These are phyloP conservation scores for Peromyscus californicus DNA, from an alignment of 2,113 vertebrate species.

Conservation along the genomic window DNA sequence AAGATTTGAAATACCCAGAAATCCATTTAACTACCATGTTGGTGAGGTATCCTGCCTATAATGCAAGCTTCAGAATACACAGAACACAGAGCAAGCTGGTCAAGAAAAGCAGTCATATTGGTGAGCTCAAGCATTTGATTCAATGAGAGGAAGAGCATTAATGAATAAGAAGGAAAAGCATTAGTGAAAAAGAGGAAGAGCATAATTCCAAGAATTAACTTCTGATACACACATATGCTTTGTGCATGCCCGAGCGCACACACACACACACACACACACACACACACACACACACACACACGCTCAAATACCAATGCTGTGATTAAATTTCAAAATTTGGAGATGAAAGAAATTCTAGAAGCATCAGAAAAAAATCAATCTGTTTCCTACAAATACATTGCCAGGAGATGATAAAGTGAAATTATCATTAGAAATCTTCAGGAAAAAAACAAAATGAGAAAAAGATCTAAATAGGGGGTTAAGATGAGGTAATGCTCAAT, in stretches of 20 bases:
- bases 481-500: background rate
- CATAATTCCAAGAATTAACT: accelerated
- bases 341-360: background rate
- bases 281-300: background rate
- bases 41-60: background rate
- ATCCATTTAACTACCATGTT: background rate
- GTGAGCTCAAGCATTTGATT: background rate
- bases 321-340: background rate
- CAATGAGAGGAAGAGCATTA: background rate
- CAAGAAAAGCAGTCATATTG: background rate
- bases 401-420: background rate
- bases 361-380: background rate
- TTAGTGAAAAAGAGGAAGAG: too few species aligned
- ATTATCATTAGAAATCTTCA: too few species aligned
- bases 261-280: too few species aligned
- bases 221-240: background rate
- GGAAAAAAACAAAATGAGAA: background rate
- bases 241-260: too few species aligned
- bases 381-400: background rate
- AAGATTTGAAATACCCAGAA: background rate
- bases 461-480: background rate
- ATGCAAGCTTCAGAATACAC: background rate
- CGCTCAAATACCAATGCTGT: background rate
- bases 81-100: background rate
- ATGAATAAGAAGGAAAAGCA: background rate